phyloP scores from a whole-genome alignment of 1,140 invertebrate genomes.

The Macrotrachela quadricornifera region DNA sequence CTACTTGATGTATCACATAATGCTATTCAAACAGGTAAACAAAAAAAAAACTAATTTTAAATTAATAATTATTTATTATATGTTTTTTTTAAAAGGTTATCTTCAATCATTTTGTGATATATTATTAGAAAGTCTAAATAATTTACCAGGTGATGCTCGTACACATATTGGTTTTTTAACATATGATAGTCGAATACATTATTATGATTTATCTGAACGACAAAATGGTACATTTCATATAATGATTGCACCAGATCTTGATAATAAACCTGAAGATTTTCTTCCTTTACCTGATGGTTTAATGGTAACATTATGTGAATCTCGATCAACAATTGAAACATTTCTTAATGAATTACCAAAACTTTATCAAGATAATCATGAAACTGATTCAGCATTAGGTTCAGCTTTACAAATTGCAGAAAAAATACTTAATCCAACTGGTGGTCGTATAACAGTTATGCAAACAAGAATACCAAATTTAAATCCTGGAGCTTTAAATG shows the following conservation, averaged over 20 bases:
- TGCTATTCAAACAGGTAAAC: constrained; percentile 56
- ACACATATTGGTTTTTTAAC: constrained; percentile 83
- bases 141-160: constrained; percentile 71
- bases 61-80: too few relatives aligned
- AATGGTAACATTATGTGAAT: constrained; percentile 69
- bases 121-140: constrained; percentile 54
- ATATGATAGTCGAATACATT: constrained; percentile 72
- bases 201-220: constrained; percentile 22
- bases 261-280: constrained; percentile 23
- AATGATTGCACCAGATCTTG: constrained; percentile 5
- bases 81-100: too few relatives aligned
- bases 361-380: constrained; percentile 47
- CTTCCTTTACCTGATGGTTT: constrained; percentile 53
- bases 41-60: too few relatives aligned
- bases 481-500: constrained; percentile 61
- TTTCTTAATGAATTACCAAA: constrained; percentile 56
- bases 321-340: constrained; percentile 52
- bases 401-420: constrained; percentile 71
- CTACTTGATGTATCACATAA: constrained; percentile 74
- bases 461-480: constrained; percentile 69
- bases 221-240: not conserved
- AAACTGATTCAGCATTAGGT: constrained; percentile 61
- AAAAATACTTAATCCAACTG: constrained; percentile 71
- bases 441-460: constrained; percentile 79
- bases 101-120: constrained; percentile 59